phyloP scores from a whole-genome alignment of 2,113 vertebrate genomes.

The Sprattus sprattus region DNA sequence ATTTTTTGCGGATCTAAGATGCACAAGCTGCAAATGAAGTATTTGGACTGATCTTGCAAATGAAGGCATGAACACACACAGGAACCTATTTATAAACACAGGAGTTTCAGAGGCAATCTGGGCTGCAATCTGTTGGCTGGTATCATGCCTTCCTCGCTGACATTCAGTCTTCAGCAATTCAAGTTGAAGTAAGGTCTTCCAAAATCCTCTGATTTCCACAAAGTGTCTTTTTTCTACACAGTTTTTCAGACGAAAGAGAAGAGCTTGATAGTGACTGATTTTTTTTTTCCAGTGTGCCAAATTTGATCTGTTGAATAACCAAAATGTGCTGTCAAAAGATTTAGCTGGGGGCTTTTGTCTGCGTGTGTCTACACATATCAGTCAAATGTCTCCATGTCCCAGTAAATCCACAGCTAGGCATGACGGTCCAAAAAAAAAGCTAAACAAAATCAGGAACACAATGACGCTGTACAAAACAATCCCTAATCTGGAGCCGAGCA shows the following conservation, averaged over 20 bases:
- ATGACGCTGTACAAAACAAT: neutral
- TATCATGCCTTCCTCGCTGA: slow-evolving; percentile 59
- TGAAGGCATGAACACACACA: slow-evolving; percentile 46
- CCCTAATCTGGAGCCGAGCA: neutral
- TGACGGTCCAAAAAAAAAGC: neutral
- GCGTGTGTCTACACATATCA: slow-evolving; percentile 13
- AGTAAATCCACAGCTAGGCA: slow-evolving; percentile 3
- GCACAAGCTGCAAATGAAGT: slow-evolving; percentile 33
- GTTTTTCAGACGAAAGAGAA: neutral
- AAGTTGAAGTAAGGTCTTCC: slow-evolving; percentile 4
- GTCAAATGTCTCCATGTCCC: slow-evolving; percentile 12
- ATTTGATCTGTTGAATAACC: slow-evolving; percentile 18
- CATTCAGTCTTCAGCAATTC: slow-evolving; percentile 39
- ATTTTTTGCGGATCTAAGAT: neutral
- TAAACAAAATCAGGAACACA: neutral
- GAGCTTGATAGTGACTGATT: neutral
- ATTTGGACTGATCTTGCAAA: slow-evolving; percentile 50
- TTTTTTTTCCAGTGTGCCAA: neutral
- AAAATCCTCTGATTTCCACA: neutral
- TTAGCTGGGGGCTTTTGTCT: neutral
- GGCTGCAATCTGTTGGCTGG: slow-evolving; percentile 64
- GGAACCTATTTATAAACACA: slow-evolving; percentile 61
- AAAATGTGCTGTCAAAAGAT: slow-evolving; percentile 29
- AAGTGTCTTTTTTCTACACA: neutral
- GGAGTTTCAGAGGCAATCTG: slow-evolving; percentile 66